Evolutionary conservation across 2,113 vertebrate species (phyloP).

Genomic region (Neolamprologus devosi): DNA sequence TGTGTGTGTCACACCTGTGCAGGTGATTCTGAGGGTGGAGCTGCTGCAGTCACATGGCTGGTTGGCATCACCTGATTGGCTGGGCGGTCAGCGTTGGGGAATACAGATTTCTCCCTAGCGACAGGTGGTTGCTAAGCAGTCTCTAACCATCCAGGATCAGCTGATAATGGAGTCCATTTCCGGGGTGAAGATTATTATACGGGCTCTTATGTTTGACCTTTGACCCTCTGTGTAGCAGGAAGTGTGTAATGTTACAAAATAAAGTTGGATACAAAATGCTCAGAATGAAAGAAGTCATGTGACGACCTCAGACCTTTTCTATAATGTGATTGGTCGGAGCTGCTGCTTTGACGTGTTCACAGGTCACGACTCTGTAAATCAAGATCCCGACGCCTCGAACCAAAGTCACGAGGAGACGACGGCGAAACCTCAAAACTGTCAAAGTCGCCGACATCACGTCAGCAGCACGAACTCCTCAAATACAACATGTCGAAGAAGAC

Average conservation of each 20-base stretch:
- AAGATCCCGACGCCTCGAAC: not conserved
- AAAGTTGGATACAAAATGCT: not conserved
- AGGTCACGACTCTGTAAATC: not conserved
- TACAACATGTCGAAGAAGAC: not conserved
- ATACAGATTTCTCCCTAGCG: not conserved
- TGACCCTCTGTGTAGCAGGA: not conserved
- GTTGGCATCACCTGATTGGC: not conserved
- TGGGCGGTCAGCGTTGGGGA: not conserved
- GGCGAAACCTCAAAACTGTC: not conserved
- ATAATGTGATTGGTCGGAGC: not conserved
- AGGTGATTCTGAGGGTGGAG: not conserved
- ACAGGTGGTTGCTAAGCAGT: not conserved
- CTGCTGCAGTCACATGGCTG: not conserved
- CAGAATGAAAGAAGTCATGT: not conserved
- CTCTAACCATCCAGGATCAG: not conserved
- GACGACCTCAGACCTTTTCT: not conserved
- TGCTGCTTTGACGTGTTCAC: rapidly evolving
- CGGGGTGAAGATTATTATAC: not conserved
- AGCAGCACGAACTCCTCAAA: not conserved
- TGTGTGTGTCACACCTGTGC: not conserved
- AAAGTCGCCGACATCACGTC: not conserved
- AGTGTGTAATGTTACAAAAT: not conserved
- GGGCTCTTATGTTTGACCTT: not conserved
- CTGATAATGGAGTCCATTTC: not conserved
- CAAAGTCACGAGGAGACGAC: not conserved